Evolutionary conservation across 2,888 invertebrate species (phyloP), one percentile per base, ranked within the genome.

Genomic region (Erebia palarica): DNA sequence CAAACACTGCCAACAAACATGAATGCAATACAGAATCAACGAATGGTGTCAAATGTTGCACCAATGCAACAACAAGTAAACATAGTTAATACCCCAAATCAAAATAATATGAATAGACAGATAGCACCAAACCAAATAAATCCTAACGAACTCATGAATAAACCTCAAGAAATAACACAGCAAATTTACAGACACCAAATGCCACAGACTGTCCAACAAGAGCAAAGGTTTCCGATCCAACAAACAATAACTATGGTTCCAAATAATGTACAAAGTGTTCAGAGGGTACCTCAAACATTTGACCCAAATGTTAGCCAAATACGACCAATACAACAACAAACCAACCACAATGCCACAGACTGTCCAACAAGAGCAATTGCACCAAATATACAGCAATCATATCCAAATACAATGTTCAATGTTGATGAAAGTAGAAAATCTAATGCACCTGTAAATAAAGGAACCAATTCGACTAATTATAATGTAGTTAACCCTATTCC

Each of bases 201-300:
- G 1, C 68, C 74, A 7, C 73, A 73, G 57, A 63, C 66, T 11
- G 59, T 72, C 16, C 73, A 71, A 64, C 70, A 73, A 27, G 76
- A 76, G 16, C 69, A 77, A 68, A 65, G 60, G 58, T 63, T 73
- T 69, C 69, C 74, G 13, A 68, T 77, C 21, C 80, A 81, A 27
- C 84, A 81, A 69, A 76, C 81, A 51, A 75, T 84, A 57, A 80
- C 83, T 36, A 79, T 84, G 13, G 79, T 80, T 21, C 83, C 83
- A 1, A 73, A 74, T 58, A 75, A 69, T 51, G 79, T 84, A 64
- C 81, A 79, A 72, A 78, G 75, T 69, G 60, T 73, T n/a, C 77
- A 75, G 67, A 73, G 68, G 58, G 55, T 64, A 47, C 63, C 64
- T 63, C 71, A 58, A 72, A 68, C 27, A 14, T 69, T 69, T n/a